Percentiles rank a stretch among this genome's conserved stretches.
Evolutionary conservation across 2,888 invertebrate genomes (phyloP).

Genomic region (Meloe dianella): DNA sequence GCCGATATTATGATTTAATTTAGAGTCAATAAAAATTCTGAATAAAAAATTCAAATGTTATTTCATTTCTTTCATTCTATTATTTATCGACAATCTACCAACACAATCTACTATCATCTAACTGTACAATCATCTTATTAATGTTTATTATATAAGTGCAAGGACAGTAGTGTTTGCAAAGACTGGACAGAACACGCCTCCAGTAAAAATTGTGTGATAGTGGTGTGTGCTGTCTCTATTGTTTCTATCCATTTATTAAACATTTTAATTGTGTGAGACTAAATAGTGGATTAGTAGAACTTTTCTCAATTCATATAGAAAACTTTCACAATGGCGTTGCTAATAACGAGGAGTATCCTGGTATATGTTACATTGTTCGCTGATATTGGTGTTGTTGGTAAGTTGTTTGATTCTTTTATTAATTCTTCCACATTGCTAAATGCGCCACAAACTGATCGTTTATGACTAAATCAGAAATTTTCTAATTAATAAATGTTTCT

Average conservation of each 20-base stretch:
- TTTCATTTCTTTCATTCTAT: neutral
- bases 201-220: neutral
- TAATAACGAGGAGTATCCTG: slow-evolving; percentile 33
- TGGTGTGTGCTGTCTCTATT: slow-evolving; percentile 14
- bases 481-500: no score
- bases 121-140: neutral
- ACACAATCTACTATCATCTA: neutral
- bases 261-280: slow-evolving; percentile 17
- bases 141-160: neutral
- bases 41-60: neutral
- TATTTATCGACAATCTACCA: slow-evolving; percentile 4
- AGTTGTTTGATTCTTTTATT: slow-evolving; percentile 17
- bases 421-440: neutral
- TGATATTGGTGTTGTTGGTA: slow-evolving; percentile 34
- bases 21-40: neutral
- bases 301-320: slow-evolving; percentile 14
- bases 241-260: neutral
- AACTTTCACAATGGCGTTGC: slow-evolving; percentile 29
- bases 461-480: no score
- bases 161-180: neutral
- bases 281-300: slow-evolving; percentile 20
- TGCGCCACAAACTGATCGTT: no score
- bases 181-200: neutral
- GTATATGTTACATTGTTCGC: slow-evolving; percentile 32
- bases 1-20: neutral